A percentile compares a stretch with the other conserved stretches of the same genome.
Evolutionary conservation across 2,113 vertebrate genomes (phyloP).

Genomic region (Chrysemys picta): DNA sequence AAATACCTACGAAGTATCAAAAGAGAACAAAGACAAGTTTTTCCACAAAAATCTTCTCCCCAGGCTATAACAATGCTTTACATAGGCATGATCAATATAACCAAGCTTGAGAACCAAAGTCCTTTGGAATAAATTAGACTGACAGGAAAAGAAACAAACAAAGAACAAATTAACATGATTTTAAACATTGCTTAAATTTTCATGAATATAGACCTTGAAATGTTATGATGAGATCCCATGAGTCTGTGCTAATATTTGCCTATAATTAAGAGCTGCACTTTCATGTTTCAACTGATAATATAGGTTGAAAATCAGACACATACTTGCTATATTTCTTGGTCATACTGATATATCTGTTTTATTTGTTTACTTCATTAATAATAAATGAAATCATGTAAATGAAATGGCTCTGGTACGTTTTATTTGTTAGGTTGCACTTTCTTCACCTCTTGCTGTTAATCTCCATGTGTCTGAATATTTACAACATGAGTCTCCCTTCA

Average conservation of each 20-base stretch:
- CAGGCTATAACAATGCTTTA: conserved; percentile 82
- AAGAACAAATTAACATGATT: conserved; percentile 88
- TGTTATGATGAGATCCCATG: conserved; percentile 86
- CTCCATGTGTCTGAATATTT: not conserved
- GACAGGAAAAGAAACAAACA: conserved; percentile 84
- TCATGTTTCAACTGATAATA: conserved; percentile 82
- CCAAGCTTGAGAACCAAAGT: conserved; percentile 82
- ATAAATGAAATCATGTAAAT: conserved; percentile 49
- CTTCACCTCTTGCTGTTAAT: not conserved
- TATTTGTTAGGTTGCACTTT: conserved; percentile 31
- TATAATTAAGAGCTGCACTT: conserved; percentile 85
- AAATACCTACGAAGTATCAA: conserved; percentile 82
- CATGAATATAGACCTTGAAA: conserved; percentile 87
- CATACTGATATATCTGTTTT: conserved; percentile 53
- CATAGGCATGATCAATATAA: conserved; percentile 79
- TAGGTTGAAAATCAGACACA: conserved; percentile 78
- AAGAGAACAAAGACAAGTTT: conserved; percentile 84
- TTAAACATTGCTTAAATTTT: conserved; percentile 88
- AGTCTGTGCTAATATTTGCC: conserved; percentile 83
- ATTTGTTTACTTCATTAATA: conserved; percentile 64
- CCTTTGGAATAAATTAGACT: conserved; percentile 86
- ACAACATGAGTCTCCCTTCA: not conserved
- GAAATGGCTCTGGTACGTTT: conserved; percentile 29
- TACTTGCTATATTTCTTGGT: conserved; percentile 71
- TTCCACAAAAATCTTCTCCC: conserved; percentile 81